Conservation (phyloP, 2,797 vertebrate species). For the Urophycis tenuis region DNA sequence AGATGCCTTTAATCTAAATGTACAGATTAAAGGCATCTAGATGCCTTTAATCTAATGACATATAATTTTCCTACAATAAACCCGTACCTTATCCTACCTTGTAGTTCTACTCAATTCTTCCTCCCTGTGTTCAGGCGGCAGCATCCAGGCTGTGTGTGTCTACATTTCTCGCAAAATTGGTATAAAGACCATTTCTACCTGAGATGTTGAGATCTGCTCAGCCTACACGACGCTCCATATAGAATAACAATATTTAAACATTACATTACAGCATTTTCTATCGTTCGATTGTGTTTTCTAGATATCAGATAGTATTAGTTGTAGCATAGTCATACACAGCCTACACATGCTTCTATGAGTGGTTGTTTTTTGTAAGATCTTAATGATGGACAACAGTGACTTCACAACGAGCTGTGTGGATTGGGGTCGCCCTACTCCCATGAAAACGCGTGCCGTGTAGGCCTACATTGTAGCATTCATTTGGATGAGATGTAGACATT, state of each 20-base stretch:
- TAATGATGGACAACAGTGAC: neutral
- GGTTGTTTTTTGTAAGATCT: neutral
- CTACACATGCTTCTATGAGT: neutral
- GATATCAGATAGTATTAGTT: neutral
- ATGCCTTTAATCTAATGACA: neutral
- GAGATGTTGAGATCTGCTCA: neutral
- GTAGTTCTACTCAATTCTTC: neutral
- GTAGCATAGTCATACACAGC: neutral
- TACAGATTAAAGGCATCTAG: neutral
- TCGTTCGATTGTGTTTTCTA: neutral
- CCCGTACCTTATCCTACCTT: neutral
- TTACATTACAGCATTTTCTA: neutral
- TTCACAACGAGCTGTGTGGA: neutral
- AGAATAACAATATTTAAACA: neutral
- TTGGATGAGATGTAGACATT: neutral
- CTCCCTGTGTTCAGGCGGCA: neutral
- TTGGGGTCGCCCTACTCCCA: no score
- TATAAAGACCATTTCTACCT: neutral
- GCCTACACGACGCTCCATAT: neutral
- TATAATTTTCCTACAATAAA: neutral
- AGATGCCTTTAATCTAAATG: neutral
- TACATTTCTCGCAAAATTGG: neutral
- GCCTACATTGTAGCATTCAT: neutral
- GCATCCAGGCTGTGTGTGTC: neutral
- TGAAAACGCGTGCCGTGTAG: no score